Evolutionary conservation across 1,140 invertebrate genomes (phyloP), one percentile per base, ranked within the genome.

Genomic region (Drosophila lacertosa): DNA sequence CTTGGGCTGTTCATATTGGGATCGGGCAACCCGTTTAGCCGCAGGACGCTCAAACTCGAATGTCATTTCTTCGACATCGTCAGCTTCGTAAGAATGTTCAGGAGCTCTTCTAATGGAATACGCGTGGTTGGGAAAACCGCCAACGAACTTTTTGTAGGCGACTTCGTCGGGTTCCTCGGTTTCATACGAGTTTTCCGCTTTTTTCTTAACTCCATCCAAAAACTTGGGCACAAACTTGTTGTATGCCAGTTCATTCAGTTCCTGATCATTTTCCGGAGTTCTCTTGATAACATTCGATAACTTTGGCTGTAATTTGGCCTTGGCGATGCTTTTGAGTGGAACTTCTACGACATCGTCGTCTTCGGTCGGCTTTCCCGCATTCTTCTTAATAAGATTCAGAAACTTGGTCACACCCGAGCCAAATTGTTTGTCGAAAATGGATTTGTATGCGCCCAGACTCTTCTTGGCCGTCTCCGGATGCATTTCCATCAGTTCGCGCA

Each of bases 401-500:
- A 69, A 88, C 24, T 88, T 88, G 2, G 82, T 82, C 7, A 71
- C 83, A 7, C 74, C 78, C 26, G 54, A 55, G 55, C 64, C 65
- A 37, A 88, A 82, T 35, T 88, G 88, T 54, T 88, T 88, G 29
- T 88, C 82, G 32, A 88, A 88, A n/a, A 88, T 83, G 4, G 82
- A 88, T 66, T 76, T 90, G 18, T 89, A 83, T 3, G 77, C 76
- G 37, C 84, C 77, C 6, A 89, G 22, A 16, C 79, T 75, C 26
- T 59, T 78, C 33, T 90, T 90, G 32, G 79, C 79, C n/a, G 77
- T 77, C 51, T 91, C 79, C 0, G 89, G 89, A 70, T 91, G 82
- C 68, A 89, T 89, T 90, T 89, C 82, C 86, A 91, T 91, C 2
- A 90, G 48, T 20, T 91, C 89, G 0, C 89, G 82, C 32, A 90